Percentiles rank a stretch among this genome's conserved stretches.
Conservation (phyloP, 1,140 invertebrate genomes). For the Drosophila tsacasi region DNA sequence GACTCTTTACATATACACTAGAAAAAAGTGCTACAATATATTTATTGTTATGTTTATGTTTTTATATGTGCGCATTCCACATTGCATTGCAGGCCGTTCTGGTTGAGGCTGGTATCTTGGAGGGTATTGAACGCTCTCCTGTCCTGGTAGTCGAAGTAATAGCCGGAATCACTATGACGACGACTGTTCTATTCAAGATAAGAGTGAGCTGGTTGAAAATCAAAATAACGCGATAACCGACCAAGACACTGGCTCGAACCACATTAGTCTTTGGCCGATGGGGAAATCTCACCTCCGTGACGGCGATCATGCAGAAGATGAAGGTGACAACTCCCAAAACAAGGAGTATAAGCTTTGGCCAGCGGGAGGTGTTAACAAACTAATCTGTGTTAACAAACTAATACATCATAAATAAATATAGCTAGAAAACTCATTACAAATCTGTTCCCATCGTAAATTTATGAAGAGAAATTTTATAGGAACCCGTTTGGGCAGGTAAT, state of each 20-base stretch:
- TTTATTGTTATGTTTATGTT: too few species aligned
- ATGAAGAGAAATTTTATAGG: not conserved
- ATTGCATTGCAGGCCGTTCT: conserved; percentile 87
- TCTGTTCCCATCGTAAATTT: too few species aligned
- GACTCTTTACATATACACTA: too few species aligned
- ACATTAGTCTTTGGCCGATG: conserved; percentile 89
- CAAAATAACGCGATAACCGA: conserved; percentile 61
- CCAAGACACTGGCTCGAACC: conserved; percentile 89
- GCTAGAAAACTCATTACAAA: too few species aligned
- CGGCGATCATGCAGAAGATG: conserved; percentile 86
- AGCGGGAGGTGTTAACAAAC: too few species aligned
- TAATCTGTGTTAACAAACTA: too few species aligned
- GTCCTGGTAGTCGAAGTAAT: conserved; percentile 91
- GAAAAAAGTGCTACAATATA: too few species aligned
- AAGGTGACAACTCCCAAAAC: conserved; percentile 73
- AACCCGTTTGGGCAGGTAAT: not conserved
- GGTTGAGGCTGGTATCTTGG: conserved; percentile 62
- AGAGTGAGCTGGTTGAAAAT: not conserved
- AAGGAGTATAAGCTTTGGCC: conserved; percentile 55
- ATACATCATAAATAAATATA: too few species aligned
- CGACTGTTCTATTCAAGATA: conserved; percentile 86
- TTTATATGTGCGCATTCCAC: too few species aligned
- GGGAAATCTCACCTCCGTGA: conserved; percentile 91
- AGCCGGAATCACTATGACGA: conserved; percentile 88
- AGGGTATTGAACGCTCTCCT: conserved; percentile 88